Base-by-base conservation (phyloP, 2,797 vertebrate species). In the Miichthys miiuy region DNA sequence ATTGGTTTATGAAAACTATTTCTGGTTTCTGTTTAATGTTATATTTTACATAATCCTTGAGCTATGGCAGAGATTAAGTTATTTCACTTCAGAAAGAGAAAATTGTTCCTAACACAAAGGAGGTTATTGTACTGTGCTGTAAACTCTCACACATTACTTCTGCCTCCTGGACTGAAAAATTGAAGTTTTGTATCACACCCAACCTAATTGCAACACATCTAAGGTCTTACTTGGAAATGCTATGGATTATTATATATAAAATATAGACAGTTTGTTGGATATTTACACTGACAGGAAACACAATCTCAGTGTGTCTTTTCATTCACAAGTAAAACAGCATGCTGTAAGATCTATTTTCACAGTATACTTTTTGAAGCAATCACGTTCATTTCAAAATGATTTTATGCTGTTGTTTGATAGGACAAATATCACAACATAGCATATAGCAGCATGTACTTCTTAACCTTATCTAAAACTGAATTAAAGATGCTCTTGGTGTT, bases 1-100 rank as follows among this genome's bases (percentile, higher is more conserved):
- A 83, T 67, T 76, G 52, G 13, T 82, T 67, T 73, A 8, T 68
- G 38, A 48, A 75, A 73, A 66, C 11, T 46, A 20, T 38, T 48
- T 12, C 41, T 69, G 60, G 4, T 68, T 67, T 63, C 13, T 68
- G 9, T 72, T 71, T 78, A 66, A 68, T 82, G 6, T 34, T 9
- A 61, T 77, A 44, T 77, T 80, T 82, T 68, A 42, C 42, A 87
- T 65, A 79, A 79, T 80, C 60, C 52, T 67, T 25, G 47, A 56
- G 27, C 44, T 68, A 51, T 16, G 14, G 10, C 25, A 65, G 20
- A 72, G 41, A 48, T 62, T 0, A 6, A 69, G 2, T 4, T 50
- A 12, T 42, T 60, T 68, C 3, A 6, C 38, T 75, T 51, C 55
- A 67, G 13, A 61, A 70, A 67, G 21, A 47, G 10, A 60, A 70